These are phyloP conservation scores for Cygnus buccinator DNA, from an alignment of 2,113 vertebrate species.

Conservation along the genomic window DNA sequence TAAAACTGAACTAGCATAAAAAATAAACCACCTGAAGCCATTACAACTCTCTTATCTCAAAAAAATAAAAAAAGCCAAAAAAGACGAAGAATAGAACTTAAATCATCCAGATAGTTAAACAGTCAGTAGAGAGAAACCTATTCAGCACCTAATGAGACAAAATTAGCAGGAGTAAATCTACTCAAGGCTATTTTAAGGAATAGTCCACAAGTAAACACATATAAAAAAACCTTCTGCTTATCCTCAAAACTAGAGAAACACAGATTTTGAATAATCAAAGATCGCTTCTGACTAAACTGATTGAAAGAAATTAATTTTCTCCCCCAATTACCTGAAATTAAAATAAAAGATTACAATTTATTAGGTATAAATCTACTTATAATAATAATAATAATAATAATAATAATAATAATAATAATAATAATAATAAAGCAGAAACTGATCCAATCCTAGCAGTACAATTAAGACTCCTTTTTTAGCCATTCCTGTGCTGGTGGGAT, in stretches of 20 bases:
- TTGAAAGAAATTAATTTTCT: not conserved
- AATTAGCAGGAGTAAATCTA: constrained; percentile 7
- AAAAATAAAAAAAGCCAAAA: not conserved
- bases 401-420: not conserved
- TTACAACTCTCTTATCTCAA: not conserved
- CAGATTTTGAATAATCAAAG: not conserved
- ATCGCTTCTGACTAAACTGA: not conserved
- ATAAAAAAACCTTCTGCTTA: not conserved
- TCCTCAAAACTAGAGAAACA: not conserved
- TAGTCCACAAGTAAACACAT: not conserved
- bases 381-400: not conserved
- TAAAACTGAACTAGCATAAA: not conserved
- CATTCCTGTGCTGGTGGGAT: not conserved
- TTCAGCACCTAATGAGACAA: not conserved
- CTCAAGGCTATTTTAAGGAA: not conserved
- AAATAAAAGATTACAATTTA: not conserved
- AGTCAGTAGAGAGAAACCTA: not conserved
- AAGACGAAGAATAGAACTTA: not conserved
- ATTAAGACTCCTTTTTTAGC: not conserved
- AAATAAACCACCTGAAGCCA: not conserved
- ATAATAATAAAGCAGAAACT: not conserved
- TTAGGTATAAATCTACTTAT: not conserved
- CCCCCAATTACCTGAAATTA: not conserved
- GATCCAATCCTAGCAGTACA: not conserved
- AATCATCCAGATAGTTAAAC: not conserved